Percentiles rank a stretch among this genome's conserved stretches.
Conservation (phyloP, 2,888 invertebrate species). For the Drosophila formosana region DNA sequence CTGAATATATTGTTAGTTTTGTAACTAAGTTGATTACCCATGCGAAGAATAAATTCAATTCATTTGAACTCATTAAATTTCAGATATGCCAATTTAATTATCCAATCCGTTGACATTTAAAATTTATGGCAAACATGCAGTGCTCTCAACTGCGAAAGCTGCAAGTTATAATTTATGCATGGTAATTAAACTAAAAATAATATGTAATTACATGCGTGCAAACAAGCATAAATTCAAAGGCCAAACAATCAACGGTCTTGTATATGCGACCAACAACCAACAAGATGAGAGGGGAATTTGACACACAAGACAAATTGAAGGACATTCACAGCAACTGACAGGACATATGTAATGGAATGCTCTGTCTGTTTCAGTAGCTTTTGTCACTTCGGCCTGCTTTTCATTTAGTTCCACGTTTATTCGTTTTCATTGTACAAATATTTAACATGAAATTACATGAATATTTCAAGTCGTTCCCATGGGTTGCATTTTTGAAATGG, state of each 20-base stretch:
- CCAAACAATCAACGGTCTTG: constrained; percentile 31
- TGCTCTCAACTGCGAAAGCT: constrained; percentile 22
- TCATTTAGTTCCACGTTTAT: constrained; percentile 41
- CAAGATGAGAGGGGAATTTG: constrained; percentile 1
- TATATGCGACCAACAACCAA: background rate
- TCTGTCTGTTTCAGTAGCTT: constrained; percentile 17
- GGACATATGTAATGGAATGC: constrained; percentile 60
- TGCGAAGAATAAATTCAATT: constrained; percentile 16
- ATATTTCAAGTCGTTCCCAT: constrained; percentile 62
- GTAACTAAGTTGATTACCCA: background rate
- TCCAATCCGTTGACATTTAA: constrained; percentile 29
- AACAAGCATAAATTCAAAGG: constrained; percentile 30
- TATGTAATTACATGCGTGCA: constrained; percentile 40
- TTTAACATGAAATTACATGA: constrained; percentile 67
- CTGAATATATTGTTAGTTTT: background rate
- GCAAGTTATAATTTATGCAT: constrained; percentile 45
- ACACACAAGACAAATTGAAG: constrained; percentile 65
- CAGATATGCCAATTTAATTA: constrained; percentile 27
- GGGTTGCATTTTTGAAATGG: constrained; percentile 40
- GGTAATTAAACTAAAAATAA: constrained; percentile 58
- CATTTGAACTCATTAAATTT: constrained; percentile 25
- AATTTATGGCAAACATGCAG: constrained; percentile 19
- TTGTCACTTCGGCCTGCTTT: constrained; percentile 33
- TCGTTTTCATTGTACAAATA: constrained; percentile 56
- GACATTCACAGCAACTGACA: constrained; percentile 40